Base-by-base conservation (phyloP, 2,888 invertebrate genomes). In the Drosophila rubida region DNA sequence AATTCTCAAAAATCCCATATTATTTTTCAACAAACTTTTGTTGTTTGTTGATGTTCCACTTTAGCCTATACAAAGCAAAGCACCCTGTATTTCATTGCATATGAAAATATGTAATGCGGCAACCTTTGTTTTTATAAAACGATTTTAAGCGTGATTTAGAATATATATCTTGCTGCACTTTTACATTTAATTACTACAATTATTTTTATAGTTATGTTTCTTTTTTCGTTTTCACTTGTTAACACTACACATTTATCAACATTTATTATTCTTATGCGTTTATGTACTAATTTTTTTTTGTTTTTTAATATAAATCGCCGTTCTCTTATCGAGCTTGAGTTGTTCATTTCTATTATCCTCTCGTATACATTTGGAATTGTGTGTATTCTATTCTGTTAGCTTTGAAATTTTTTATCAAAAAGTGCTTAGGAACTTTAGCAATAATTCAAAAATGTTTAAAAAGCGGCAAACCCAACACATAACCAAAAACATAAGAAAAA, bases 181-280 rank as follows among this genome's bases (percentile, higher is more conserved):
- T 77, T 77, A 80, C 53, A 77, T 64, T 64, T 67, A 70, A 48
- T 16, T 64, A 45, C 71, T 75, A 62, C 62, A 68, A 57, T 68
- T 63, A 19, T 41, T 48, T 55, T 62, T 41, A 60, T n/a, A 37
- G 48, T 39, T 48, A 51, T 41, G 54, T 61, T 44, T 44, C 30
- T 59, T 50, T 59, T 35, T 53, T 46, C 45, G 57, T 13, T 8
- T 66, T 62, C 65, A 67, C 45, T 79, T 32, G 41, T 85, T 83
- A 88, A 86, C 84, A 88, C 84, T 85, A 85, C 88, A 85, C 84
- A 85, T 85, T 85, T 83, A 85, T 80, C 84, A 85, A 85, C 84
- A 85, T 88, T 85, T 83, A 85, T 80, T 68, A 55, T 64, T 64
- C 61, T 37, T 64, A 51, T 69, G 37, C 58, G 58, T 66, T 65